Base-by-base conservation (phyloP, 2,797 vertebrate species). In the Cyclopterus lumpus region DNA sequence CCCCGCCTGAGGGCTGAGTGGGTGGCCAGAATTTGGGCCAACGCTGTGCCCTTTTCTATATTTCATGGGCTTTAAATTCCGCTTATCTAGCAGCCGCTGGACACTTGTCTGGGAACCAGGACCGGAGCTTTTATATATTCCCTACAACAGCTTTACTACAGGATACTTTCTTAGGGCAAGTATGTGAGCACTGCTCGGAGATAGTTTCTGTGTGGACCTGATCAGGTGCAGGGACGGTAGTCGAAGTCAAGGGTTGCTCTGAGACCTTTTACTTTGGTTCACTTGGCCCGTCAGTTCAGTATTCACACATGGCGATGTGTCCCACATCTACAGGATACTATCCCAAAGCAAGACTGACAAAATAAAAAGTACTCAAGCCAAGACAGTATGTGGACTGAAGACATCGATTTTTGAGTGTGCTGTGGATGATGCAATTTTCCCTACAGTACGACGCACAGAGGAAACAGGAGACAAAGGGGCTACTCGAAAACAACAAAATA, bases 11-110 rank as follows among this genome's bases (percentile, higher is more conserved):
- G 81, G 88, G 66, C 86, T 84, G 86, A 77, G 83, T 76, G 84
- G 81, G 84, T 82, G 86, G 86, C 73, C 88, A 80, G 87, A 88
- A 86, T 88, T n/a, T 15, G 4, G 79, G 84, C 87, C 91, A 91
- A 80, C 78, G 79, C 75, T 77, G 67, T 88, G 86, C 81, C 83
- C 83, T 82, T 87, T 88, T 92, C 73, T 77, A 92, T 92, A 83
- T 91, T 92, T 93, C 83, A 93, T 88, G 62, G 75, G 71, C 75
- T 88, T 91, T 88, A 90, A 86, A 91, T 90, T 87, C 81, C 77
- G 70, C 79, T 85, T 79, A 77, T 79, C 76, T 59, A 77, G 54
- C 66, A 75, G 76, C 76, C 75, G 77, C 59, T 81, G 83, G 73
- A 77, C 69, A 70, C 44, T 26, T 62, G 65, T 70, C 71, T 70